A percentile compares a stretch with the other conserved stretches of the same genome.
Evolutionary conservation across 2,888 invertebrate genomes (phyloP).

Genomic region (Polylopha cassiicola): DNA sequence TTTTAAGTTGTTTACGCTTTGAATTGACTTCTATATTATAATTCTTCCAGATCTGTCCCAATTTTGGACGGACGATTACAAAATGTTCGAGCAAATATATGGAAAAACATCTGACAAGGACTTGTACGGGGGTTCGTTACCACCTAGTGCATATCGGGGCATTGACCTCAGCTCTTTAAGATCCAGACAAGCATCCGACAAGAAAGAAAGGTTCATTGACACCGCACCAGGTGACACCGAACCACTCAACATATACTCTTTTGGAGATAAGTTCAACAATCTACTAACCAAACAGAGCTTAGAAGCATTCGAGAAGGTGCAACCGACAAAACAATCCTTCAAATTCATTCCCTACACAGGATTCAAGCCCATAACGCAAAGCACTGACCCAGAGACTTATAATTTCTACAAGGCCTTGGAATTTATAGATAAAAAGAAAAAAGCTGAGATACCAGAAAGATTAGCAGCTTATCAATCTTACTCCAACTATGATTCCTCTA

Average conservation of each 20-base stretch:
- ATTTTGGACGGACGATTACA: conserved; percentile 67
- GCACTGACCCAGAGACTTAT: conserved; percentile 57
- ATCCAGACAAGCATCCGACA: conserved; percentile 45
- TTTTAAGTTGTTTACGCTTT: no score
- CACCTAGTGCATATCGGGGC: conserved; percentile 38
- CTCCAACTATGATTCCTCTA: conserved; percentile 26
- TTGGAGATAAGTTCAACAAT: conserved; percentile 40
- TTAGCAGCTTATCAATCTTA: conserved; percentile 43
- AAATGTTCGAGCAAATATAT: conserved; percentile 61
- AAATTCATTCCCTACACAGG: conserved; percentile 52
- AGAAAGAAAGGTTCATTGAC: conserved; percentile 38
- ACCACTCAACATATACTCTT: conserved; percentile 33
- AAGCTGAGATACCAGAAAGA: conserved; percentile 31
- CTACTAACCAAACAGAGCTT: conserved; percentile 32
- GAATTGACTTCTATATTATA: not conserved
- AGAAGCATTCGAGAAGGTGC: conserved; percentile 28
- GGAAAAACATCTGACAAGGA: conserved; percentile 66
- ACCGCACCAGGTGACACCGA: conserved; percentile 33
- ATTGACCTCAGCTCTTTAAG: conserved; percentile 30
- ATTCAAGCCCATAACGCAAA: conserved; percentile 53
- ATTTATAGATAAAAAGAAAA: conserved; percentile 39
- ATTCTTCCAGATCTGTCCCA: conserved; percentile 52
- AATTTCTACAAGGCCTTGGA: conserved; percentile 58
- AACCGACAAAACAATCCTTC: conserved; percentile 36
- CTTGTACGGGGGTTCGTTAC: conserved; percentile 51